phyloP scores from a whole-genome alignment of 1,140 invertebrate genomes.

The Drosophila serrata region DNA sequence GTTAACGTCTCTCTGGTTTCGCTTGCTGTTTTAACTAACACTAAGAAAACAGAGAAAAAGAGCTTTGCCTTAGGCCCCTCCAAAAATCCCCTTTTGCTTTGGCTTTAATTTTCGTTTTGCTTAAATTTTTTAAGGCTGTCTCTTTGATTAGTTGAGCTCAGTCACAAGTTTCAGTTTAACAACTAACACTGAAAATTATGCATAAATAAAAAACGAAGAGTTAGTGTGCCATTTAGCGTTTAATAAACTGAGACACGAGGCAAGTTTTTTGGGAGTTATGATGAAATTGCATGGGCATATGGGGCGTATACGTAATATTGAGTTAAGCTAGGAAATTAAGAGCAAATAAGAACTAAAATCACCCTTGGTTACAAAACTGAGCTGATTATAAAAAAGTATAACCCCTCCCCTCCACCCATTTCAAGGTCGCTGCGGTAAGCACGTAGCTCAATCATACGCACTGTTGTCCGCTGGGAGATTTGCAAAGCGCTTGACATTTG shows the following conservation, averaged over 20 bases:
- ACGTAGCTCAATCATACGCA: constrained; percentile 48
- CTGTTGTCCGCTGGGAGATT: constrained; percentile 31
- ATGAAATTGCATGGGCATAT: constrained; percentile 30
- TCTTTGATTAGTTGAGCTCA: constrained; percentile 27
- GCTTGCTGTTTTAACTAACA: constrained; percentile 38
- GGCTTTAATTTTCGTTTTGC: constrained; percentile 28
- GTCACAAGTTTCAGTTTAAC: constrained; percentile 72
- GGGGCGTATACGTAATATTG: constrained; percentile 38
- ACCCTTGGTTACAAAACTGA: neutral
- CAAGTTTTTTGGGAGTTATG: constrained; percentile 12
- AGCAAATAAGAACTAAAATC: neutral
- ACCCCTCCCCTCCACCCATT: neutral
- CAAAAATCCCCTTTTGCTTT: neutral
- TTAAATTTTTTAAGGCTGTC: constrained; percentile 62
- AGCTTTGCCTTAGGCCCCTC: constrained; percentile 6
- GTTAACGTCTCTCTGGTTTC: constrained; percentile 51
- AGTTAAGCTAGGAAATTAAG: neutral
- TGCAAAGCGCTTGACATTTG: constrained; percentile 37
- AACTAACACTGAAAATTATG: constrained; percentile 47
- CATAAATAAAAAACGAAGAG: constrained; percentile 50
- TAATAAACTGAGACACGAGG: constrained; percentile 35
- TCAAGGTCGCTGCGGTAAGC: constrained; percentile 22
- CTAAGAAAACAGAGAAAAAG: constrained; percentile 34
- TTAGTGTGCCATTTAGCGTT: constrained; percentile 37
- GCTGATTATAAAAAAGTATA: neutral